These are phyloP conservation scores for Typhlichthys eigenmanni DNA, from an alignment of 2,797 vertebrate species.

Conservation along the genomic window DNA sequence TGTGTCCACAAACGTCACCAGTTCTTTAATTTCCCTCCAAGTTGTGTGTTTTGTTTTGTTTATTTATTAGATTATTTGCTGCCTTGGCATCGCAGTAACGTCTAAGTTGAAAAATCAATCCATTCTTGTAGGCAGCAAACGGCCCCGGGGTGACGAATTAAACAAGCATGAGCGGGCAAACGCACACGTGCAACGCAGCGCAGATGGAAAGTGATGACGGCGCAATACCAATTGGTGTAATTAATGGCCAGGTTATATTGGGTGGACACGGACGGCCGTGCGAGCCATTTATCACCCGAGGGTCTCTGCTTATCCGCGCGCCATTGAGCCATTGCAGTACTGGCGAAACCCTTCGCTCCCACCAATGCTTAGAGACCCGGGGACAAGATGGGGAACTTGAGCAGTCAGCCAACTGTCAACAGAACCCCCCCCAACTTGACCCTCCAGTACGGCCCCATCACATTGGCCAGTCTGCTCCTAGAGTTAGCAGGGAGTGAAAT, in stretches of 20 bases:
- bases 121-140: conserved; percentile 15
- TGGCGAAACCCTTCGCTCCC: conserved; percentile 73
- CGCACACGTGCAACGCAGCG: conserved; percentile 9
- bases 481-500: too few relatives aligned
- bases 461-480: too few relatives aligned
- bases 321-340: conserved; percentile 70
- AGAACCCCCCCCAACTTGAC: too few relatives aligned
- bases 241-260: conserved; percentile 78
- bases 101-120: conserved; percentile 39
- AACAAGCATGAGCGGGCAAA: conserved; percentile 5
- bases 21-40: conserved; percentile 9
- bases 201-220: conserved; percentile 75
- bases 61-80: not conserved
- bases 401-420: conserved; percentile 22
- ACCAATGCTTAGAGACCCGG: conserved; percentile 32
- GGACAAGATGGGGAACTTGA: conserved; percentile 58
- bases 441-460: too few relatives aligned
- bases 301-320: conserved; percentile 65
- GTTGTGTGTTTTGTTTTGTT: not conserved
- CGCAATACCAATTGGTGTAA: conserved; percentile 77
- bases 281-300: conserved; percentile 75
- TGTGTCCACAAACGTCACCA: not conserved
- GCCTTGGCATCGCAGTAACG: not conserved
- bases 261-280: conserved; percentile 68
- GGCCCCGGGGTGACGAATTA: conserved; percentile 19